Percentiles rank a stretch among this genome's conserved stretches.
Conservation (phyloP, 2,888 invertebrate species). For the Muschampia staudingeri region DNA sequence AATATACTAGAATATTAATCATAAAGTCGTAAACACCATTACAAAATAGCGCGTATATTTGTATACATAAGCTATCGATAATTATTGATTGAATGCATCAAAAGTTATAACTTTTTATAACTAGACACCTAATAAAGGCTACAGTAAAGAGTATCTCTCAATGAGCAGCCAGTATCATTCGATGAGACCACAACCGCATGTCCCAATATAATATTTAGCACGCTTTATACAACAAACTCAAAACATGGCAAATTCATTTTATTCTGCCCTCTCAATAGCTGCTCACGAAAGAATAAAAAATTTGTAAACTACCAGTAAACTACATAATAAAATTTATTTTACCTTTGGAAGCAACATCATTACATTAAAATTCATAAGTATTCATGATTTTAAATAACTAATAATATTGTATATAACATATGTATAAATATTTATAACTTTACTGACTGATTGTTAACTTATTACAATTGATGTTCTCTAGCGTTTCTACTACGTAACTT, state of each 20-base stretch:
- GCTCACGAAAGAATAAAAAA: constrained; percentile 37
- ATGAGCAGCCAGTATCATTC: constrained; percentile 26
- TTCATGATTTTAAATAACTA: constrained; percentile 82
- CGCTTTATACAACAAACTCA: background rate
- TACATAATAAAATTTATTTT: constrained; percentile 74
- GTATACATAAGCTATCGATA: constrained; percentile 64
- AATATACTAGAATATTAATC: constrained; percentile 41
- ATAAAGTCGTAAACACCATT: constrained; percentile 64
- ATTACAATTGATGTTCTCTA: constrained; percentile 76
- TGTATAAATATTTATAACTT: constrained; percentile 86
- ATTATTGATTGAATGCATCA: constrained; percentile 33
- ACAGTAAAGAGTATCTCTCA: constrained; percentile 25
- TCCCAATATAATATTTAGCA: background rate
- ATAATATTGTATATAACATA: constrained; percentile 89
- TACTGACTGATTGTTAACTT: constrained; percentile 85
- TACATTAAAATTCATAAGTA: constrained; percentile 85
- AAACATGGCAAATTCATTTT: background rate
- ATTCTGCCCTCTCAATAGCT: background rate
- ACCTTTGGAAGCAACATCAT: constrained; percentile 88
- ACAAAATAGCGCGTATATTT: constrained; percentile 52
- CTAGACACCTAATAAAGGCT: constrained; percentile 42
- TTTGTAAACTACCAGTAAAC: constrained; percentile 61
- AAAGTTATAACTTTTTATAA: constrained; percentile 34
- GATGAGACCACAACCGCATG: constrained; percentile 11
- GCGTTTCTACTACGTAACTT: constrained; percentile 42